Percentiles rank a stretch among this genome's conserved stretches.
Conservation (phyloP, 2,888 invertebrate genomes). For the Dicyrtomina minuta region DNA sequence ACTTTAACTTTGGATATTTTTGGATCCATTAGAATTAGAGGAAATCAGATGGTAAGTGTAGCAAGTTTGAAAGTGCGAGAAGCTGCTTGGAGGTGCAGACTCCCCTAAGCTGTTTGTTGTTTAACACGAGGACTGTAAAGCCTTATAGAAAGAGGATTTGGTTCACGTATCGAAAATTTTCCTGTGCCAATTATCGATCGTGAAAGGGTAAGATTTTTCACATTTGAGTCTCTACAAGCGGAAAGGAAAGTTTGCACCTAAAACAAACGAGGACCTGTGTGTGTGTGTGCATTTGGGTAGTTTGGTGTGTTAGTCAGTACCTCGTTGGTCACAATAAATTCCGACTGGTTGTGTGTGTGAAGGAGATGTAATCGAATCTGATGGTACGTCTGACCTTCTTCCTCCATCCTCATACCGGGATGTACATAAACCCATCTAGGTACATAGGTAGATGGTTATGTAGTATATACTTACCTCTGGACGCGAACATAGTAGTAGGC, state of each 20-base stretch:
- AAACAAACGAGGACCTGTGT: constrained; percentile 19
- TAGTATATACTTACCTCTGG: too few species aligned
- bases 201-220: not conserved
- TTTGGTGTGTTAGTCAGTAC: not conserved
- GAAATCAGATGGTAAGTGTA: not conserved
- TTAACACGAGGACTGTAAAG: not conserved
- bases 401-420: not conserved
- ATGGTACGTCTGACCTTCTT: not conserved
- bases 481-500: too few species aligned
- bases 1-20: too few species aligned
- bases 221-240: not conserved
- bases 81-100: not conserved
- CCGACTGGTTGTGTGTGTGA: not conserved
- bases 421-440: too few species aligned
- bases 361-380: constrained; percentile 5
- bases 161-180: constrained; percentile 25
- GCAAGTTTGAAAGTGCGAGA: not conserved
- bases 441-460: too few species aligned
- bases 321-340: constrained; percentile 23
- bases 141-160: not conserved
- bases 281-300: not conserved
- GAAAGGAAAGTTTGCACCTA: constrained; percentile 23
- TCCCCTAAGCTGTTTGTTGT: not conserved
- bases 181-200: constrained; percentile 29
- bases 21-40: too few species aligned